Percentiles rank a stretch among this genome's conserved stretches.
Evolutionary conservation across 2,888 invertebrate species (phyloP).

Genomic region (Dryocosmus kuriphilus): DNA sequence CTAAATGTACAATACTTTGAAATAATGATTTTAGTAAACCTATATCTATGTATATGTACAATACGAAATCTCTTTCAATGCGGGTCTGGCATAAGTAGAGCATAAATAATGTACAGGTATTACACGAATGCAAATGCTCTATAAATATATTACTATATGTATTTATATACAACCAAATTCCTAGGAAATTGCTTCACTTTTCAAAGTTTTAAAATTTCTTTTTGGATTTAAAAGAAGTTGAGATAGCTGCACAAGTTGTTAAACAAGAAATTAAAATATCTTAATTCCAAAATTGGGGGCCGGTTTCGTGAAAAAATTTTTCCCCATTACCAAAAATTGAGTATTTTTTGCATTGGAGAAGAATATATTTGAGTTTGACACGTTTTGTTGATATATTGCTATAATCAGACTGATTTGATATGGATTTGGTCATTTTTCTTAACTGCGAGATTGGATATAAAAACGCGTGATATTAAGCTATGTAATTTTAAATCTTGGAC

Average conservation of each 20-base stretch:
- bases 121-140: constrained; percentile 5
- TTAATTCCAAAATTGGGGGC: no score
- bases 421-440: background rate
- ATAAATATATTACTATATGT: background rate
- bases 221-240: no score
- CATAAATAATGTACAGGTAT: background rate
- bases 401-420: background rate
- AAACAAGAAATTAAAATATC: no score
- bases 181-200: no score
- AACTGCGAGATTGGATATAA: background rate
- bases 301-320: no score
- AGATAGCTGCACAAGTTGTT: no score
- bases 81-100: constrained; percentile 23
- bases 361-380: background rate
- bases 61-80: constrained; percentile 21
- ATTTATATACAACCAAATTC: background rate
- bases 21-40: constrained; percentile 10
- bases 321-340: background rate
- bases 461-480: constrained; percentile 19
- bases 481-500: constrained; percentile 11
- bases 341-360: background rate
- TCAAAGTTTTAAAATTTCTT: no score
- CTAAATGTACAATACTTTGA: background rate
- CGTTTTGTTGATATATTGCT: background rate
- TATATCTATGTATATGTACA: background rate